Percentiles rank a stretch among this genome's conserved stretches.
phyloP scores from a whole-genome alignment of 2,113 vertebrate genomes.

The Dicaeum eximium region DNA sequence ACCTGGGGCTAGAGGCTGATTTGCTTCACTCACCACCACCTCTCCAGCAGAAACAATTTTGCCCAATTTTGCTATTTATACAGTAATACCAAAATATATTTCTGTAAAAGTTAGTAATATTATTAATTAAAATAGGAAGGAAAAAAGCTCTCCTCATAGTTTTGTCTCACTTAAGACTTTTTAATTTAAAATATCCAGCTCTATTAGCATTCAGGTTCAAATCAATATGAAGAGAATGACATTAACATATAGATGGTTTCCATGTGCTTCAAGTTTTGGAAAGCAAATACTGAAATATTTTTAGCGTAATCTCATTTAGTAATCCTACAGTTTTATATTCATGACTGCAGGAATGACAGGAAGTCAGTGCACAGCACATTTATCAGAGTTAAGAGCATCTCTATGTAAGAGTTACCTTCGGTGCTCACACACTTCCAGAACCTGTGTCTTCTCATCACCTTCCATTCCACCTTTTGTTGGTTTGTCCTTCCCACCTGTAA shows the following conservation, averaged over 20 bases:
- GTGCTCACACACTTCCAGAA: constrained; percentile 55
- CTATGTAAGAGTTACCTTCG: constrained; percentile 55
- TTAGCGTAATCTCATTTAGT: not conserved
- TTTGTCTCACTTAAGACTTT: not conserved
- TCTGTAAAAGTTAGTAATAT: not conserved
- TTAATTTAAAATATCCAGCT: not conserved
- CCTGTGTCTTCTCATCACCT: constrained; percentile 9
- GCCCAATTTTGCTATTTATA: not conserved
- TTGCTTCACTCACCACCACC: not conserved
- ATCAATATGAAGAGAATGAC: not conserved
- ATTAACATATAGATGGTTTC: not conserved
- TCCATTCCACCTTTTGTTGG: not conserved
- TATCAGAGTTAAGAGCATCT: not conserved
- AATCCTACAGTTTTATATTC: not conserved
- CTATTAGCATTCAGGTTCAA: not conserved
- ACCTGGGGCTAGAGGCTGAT: not conserved
- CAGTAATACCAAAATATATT: not conserved
- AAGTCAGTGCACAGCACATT: not conserved
- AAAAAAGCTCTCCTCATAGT: not conserved
- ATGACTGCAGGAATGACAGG: not conserved
- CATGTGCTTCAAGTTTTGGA: not conserved
- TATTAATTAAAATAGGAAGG: not conserved
- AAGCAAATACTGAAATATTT: not conserved
- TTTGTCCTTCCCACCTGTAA: constrained; percentile 38
- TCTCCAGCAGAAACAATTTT: not conserved